Conservation (phyloP, 2,113 vertebrate species). For the Empidonax traillii region DNA sequence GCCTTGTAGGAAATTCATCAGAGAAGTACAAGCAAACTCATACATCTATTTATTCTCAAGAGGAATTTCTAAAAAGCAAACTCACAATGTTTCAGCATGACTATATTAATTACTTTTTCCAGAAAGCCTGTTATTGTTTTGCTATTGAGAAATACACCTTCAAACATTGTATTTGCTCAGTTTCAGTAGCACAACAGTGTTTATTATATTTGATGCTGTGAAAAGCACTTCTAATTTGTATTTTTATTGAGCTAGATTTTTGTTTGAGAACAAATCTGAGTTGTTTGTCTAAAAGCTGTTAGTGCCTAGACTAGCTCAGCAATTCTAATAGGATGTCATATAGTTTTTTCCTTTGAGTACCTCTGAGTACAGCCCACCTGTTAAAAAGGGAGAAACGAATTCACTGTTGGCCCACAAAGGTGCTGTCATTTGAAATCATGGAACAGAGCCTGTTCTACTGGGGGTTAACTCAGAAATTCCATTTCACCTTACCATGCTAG, state of each 20-base stretch:
- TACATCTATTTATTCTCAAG: not conserved
- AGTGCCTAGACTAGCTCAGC: not conserved
- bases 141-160: not conserved
- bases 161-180: not conserved
- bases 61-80: not conserved
- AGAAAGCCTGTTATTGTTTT: not conserved
- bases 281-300: not conserved
- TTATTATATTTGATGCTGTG: not conserved
- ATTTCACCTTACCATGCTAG: not conserved
- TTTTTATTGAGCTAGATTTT: not conserved
- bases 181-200: not conserved
- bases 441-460: not conserved
- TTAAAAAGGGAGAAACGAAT: not conserved
- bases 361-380: not conserved
- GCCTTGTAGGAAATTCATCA: not conserved
- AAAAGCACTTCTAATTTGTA: not conserved
- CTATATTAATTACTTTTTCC: not conserved
- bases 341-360: not conserved
- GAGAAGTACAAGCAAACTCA: not conserved
- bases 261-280: not conserved
- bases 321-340: not conserved
- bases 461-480: not conserved
- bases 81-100: not conserved
- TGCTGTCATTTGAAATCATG: not conserved
- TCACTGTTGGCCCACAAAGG: not conserved